Evolutionary conservation across 2,888 invertebrate species (phyloP).

Genomic region (Harpagoxenus sublaevis): DNA sequence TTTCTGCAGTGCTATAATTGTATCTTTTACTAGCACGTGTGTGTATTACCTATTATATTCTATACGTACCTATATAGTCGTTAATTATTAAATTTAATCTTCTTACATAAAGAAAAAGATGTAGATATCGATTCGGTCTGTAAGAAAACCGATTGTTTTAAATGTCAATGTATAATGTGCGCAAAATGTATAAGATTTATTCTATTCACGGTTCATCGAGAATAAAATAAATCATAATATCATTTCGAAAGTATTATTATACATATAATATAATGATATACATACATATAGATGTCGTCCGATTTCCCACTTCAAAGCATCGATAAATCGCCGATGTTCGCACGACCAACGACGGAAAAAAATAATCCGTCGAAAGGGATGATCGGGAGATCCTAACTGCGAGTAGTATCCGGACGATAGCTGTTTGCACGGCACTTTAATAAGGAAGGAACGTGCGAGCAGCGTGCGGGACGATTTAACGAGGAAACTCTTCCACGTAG

Average conservation of each 20-base stretch:
- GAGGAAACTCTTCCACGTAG: conserved; percentile 74
- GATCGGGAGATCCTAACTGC: conserved; percentile 37
- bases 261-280: background rate
- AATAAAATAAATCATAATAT: background rate
- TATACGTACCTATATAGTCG: too few species aligned
- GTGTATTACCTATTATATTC: background rate
- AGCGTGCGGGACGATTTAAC: conserved; percentile 78
- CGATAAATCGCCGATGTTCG: conserved; percentile 22
- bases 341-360: conserved; percentile 22
- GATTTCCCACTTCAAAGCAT: conserved; percentile 7
- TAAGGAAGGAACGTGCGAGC: conserved; percentile 78
- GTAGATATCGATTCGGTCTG: background rate
- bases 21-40: background rate
- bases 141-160: background rate
- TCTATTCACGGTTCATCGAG: background rate
- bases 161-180: background rate
- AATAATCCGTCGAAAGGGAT: background rate
- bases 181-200: background rate
- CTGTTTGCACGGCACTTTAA: conserved; percentile 78
- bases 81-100: background rate
- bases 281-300: background rate
- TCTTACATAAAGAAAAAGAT: background rate
- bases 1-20: background rate
- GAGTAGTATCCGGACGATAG: conserved; percentile 60
- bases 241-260: background rate